A percentile compares a stretch with the other conserved stretches of the same genome.
Evolutionary conservation across 2,797 vertebrate species (phyloP).

Genomic region (Orientallactaga sibirica): DNA sequence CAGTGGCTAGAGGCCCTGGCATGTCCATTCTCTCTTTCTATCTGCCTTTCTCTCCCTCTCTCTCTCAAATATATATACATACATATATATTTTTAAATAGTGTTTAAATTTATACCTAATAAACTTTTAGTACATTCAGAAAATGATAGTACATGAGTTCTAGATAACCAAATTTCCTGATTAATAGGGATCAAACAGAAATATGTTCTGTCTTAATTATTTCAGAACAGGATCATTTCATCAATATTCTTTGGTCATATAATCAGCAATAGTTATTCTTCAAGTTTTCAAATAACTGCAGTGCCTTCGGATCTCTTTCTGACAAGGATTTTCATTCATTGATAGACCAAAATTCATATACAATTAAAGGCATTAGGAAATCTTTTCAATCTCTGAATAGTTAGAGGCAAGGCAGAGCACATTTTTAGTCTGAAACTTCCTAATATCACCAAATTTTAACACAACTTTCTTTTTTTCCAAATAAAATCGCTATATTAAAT

Average conservation of each 20-base stretch:
- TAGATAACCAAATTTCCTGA: background rate
- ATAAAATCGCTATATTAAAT: background rate
- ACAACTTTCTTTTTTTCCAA: background rate
- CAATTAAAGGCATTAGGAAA: background rate
- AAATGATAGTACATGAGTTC: background rate
- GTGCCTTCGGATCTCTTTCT: background rate
- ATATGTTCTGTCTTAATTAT: background rate
- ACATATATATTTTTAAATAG: too few species aligned
- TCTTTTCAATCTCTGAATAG: background rate
- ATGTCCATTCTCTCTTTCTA: too few species aligned
- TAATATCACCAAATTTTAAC: background rate
- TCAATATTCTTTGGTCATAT: background rate
- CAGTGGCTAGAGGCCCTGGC: too few species aligned
- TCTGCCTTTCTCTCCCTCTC: too few species aligned
- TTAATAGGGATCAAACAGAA: constrained; percentile 7
- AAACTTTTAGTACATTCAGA: background rate
- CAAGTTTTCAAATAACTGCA: background rate
- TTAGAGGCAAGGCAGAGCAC: background rate
- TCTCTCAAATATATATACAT: too few species aligned
- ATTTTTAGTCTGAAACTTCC: background rate
- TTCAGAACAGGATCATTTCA: background rate
- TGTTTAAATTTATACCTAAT: background rate
- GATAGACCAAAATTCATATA: background rate
- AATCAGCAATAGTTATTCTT: constrained; percentile 39
- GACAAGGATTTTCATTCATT: background rate